phyloP scores from a whole-genome alignment of 2,113 vertebrate genomes.

The Cromileptes altivelis region DNA sequence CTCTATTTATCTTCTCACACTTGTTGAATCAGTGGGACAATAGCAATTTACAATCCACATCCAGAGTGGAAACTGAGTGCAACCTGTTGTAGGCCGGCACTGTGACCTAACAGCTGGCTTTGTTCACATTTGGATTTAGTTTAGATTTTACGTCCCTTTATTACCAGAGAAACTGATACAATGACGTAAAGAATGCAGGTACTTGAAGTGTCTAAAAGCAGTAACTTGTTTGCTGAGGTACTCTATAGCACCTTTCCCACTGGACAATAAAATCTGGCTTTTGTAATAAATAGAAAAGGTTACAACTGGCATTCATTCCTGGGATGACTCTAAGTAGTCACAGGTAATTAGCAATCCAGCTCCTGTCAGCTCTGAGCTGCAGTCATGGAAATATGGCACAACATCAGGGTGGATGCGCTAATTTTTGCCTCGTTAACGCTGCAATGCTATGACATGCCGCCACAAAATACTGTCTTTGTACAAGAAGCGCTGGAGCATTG shows the following conservation, averaged over 20 bases:
- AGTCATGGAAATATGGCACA: too few species aligned
- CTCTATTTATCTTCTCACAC: not conserved
- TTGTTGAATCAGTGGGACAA: conserved; percentile 1
- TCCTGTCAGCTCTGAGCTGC: too few species aligned
- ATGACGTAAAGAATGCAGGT: not conserved
- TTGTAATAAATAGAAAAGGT: too few species aligned
- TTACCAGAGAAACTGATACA: not conserved
- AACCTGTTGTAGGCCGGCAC: not conserved
- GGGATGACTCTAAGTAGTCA: too few species aligned
- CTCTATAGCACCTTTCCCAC: not conserved
- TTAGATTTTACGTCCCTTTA: not conserved
- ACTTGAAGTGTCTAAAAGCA: not conserved
- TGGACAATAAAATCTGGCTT: too few species aligned
- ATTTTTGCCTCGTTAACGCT: too few species aligned
- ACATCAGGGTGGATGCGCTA: too few species aligned
- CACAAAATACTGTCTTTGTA: too few species aligned
- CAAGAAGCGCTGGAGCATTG: too few species aligned
- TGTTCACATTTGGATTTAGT: not conserved
- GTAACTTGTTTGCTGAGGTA: not conserved
- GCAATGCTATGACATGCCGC: too few species aligned
- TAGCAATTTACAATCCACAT: not conserved
- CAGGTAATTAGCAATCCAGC: too few species aligned
- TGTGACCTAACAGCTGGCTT: not conserved
- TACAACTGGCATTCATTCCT: too few species aligned
- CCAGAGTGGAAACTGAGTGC: conserved; percentile 24